A percentile compares a stretch with the other conserved stretches of the same genome.
phyloP scores from a whole-genome alignment of 2,888 invertebrate genomes.

The Itoplectis maculator region DNA sequence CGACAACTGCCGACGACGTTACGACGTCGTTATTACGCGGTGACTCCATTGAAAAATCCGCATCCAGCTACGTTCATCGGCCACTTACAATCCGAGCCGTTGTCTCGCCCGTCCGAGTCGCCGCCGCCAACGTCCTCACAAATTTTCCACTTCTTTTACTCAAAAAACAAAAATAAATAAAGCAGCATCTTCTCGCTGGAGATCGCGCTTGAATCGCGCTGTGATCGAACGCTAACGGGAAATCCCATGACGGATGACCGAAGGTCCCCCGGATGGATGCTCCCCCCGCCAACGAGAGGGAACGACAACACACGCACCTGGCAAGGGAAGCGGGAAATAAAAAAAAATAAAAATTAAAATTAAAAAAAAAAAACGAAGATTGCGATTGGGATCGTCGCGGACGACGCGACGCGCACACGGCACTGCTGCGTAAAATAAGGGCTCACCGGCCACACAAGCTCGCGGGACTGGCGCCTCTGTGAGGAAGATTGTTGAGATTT shows the following conservation, averaged over 20 bases:
- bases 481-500: constrained; percentile 49
- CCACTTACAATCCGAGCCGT: not conserved
- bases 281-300: constrained; percentile 38
- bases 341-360: too few relatives aligned
- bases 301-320: constrained; percentile 14
- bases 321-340: constrained; percentile 55
- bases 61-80: constrained; percentile 13
- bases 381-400: not conserved
- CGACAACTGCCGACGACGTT: constrained; percentile 14
- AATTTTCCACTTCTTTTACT: constrained; percentile 41
- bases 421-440: not conserved
- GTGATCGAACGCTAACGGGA: constrained; percentile 54
- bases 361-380: too few relatives aligned
- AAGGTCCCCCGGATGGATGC: constrained; percentile 56
- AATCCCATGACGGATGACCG: constrained; percentile 78
- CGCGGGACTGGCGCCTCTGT: constrained; percentile 28
- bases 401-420: not conserved
- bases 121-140: constrained; percentile 19
- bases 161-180: not conserved
- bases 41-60: too few relatives aligned
- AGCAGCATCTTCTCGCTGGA: not conserved
- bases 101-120: not conserved
- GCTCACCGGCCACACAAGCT: not conserved
- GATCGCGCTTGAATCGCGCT: constrained; percentile 9
- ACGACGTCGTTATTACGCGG: too few relatives aligned